Evolutionary conservation across 2,113 vertebrate species (phyloP), one percentile per base, ranked within the genome.

Genomic region (Malurus melanocephalus): DNA sequence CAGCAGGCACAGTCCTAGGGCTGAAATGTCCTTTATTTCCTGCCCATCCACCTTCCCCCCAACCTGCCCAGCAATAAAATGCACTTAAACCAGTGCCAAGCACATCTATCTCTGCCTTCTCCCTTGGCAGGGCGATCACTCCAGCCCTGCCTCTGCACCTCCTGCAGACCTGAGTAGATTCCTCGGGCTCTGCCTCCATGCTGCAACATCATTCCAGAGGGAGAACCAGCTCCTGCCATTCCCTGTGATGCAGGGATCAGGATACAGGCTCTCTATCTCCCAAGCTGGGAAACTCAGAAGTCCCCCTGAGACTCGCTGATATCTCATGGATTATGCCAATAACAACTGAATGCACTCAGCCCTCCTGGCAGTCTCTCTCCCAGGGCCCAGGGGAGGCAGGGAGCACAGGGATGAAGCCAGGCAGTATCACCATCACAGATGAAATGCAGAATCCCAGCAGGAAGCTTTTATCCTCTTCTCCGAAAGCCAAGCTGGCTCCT

Each of bases 391-490:
- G 53, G 42, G 61, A 88, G 24, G 73, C 17, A 75, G 57, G 27
- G 19, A 80, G 64, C 13, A 13, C 4, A 16, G 40, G 79, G 61
- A 46, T n/a, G 23, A 78, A 92, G n/a, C 30, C 83, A 88, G 42
- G 6, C 35, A 45, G 33, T 11, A 35, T 77, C 64, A 73, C 48
- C 72, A 38, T 13, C 8, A 2, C 11, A 46, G 56, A 60, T 13
- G 45, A 91, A 88, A 77, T 56, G 60, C n/a, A 90, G 61, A 80
- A 56, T 51, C 66, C 49, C 66, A 79, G n/a, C 59, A 53, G 60
- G 73, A 71, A 84, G 42, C 22, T 77, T 78, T 92, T 42, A 78
- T 78, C 73, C 69, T 38, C 35, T 56, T 20, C 46, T 60, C 30
- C 0, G 2, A 78, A 73, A 83, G 35, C 52, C 56, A 33, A 52